phyloP scores from a whole-genome alignment of 2,113 vertebrate genomes.

The Halcyon malimbica region DNA sequence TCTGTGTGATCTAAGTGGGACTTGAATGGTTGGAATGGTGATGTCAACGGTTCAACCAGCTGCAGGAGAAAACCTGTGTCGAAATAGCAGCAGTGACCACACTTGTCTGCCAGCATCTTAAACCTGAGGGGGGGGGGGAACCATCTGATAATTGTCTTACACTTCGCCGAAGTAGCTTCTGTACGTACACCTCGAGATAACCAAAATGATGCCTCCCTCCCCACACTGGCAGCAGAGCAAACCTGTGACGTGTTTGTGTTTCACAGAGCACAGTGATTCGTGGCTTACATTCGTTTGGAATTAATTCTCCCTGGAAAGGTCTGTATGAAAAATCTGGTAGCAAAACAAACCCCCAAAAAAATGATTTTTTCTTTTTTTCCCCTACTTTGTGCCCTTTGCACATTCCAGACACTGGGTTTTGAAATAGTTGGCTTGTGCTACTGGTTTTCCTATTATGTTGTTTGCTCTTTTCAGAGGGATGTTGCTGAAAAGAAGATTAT shows the following conservation, averaged over 20 bases:
- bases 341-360: background rate
- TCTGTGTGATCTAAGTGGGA: accelerated
- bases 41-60: background rate
- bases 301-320: slow-evolving; percentile 56
- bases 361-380: accelerated
- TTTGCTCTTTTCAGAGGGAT: slow-evolving; percentile 73
- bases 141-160: background rate
- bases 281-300: background rate
- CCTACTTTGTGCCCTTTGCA: slow-evolving; percentile 26
- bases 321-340: slow-evolving; percentile 56
- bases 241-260: slow-evolving; percentile 47
- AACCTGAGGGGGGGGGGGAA: accelerated
- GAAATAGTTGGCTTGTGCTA: slow-evolving; percentile 62
- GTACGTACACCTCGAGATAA: background rate
- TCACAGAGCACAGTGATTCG: background rate
- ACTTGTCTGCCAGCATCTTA: background rate
- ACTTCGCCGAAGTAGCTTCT: background rate
- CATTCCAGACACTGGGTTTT: slow-evolving; percentile 65
- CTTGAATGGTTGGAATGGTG: background rate
- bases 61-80: background rate
- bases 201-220: background rate
- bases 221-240: background rate
- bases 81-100: background rate
- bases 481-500: slow-evolving; percentile 75
- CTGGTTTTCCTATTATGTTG: slow-evolving; percentile 64